A percentile compares a stretch with the other conserved stretches of the same genome.
Conservation (phyloP, 2,797 vertebrate species). For the Epinephelus awoara region DNA sequence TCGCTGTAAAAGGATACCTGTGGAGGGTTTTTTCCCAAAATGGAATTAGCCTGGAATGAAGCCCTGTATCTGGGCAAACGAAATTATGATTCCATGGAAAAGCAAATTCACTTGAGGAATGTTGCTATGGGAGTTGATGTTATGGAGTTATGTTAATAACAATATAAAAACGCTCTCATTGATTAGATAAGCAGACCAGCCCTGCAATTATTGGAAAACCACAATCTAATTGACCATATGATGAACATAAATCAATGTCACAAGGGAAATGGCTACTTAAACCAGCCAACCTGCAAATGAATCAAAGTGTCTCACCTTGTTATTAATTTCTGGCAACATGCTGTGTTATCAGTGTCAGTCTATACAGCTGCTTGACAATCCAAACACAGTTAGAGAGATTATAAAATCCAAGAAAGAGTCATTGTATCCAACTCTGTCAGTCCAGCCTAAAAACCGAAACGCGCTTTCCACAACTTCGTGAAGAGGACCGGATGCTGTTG, state of each 20-base stretch:
- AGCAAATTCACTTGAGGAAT: not conserved
- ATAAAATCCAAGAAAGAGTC: slow-evolving; percentile 66
- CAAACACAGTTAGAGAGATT: slow-evolving; percentile 51
- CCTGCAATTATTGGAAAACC: not conserved
- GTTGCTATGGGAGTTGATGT: too few species aligned
- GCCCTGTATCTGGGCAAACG: slow-evolving; percentile 47
- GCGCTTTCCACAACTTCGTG: slow-evolving; percentile 18
- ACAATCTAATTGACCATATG: not conserved
- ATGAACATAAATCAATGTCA: not conserved
- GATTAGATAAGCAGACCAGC: not conserved
- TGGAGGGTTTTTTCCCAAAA: slow-evolving; percentile 14
- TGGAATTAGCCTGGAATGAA: slow-evolving; percentile 37
- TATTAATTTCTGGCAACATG: slow-evolving; percentile 89
- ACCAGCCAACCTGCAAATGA: not conserved
- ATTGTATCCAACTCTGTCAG: slow-evolving; percentile 63
- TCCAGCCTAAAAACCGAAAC: slow-evolving; percentile 15
- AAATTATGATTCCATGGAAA: slow-evolving; percentile 9
- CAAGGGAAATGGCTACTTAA: not conserved
- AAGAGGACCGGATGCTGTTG: not conserved
- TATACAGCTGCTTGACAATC: slow-evolving; percentile 44
- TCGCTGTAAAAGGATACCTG: slow-evolving; percentile 33
- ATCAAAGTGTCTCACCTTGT: slow-evolving; percentile 81
- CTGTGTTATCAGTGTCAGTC: slow-evolving; percentile 39
- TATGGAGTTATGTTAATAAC: not conserved
- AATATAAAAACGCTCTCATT: not conserved